A percentile compares a stretch with the other conserved stretches of the same genome.
phyloP scores from a whole-genome alignment of 2,888 invertebrate genomes.

The Platycheirus albimanus region DNA sequence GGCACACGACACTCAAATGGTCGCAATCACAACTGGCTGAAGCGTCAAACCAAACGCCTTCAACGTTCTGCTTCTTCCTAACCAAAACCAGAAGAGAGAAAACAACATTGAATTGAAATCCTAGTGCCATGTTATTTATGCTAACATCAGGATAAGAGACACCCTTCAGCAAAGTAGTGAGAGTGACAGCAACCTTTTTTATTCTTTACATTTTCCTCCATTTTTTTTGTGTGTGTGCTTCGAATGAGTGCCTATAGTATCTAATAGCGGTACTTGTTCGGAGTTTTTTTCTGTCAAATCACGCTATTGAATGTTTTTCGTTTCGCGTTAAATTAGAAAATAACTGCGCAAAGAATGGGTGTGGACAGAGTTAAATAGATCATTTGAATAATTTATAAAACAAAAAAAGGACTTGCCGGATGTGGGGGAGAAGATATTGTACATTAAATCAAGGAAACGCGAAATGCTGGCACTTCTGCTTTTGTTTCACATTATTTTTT shows the following conservation, averaged over 20 bases:
- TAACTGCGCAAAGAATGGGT: conserved; percentile 4
- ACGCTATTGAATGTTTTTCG: conserved; percentile 49
- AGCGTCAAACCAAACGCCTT: conserved; percentile 8
- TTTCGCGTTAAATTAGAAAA: conserved; percentile 43
- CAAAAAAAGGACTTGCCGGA: conserved; percentile 36
- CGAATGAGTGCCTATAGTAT: no score
- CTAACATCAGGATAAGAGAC: conserved; percentile 63
- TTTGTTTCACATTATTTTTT: neutral
- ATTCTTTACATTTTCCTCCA: conserved; percentile 18
- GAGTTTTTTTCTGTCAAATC: conserved; percentile 43
- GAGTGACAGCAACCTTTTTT: conserved; percentile 26
- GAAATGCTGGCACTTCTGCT: conserved; percentile 36
- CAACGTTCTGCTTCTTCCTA: neutral
- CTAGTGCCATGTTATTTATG: conserved; percentile 45
- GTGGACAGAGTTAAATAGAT: conserved; percentile 10
- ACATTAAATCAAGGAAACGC: conserved; percentile 30
- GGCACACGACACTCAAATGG: conserved; percentile 14
- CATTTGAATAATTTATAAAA: conserved; percentile 61
- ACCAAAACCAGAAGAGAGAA: neutral
- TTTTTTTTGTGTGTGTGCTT: no score
- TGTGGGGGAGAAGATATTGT: neutral
- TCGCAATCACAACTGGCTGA: conserved; percentile 16
- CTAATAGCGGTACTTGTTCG: no score
- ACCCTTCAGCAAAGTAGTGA: neutral
- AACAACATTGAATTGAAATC: conserved; percentile 7